phyloP scores from a whole-genome alignment of 2,113 vertebrate genomes.

The Gila orcuttii region DNA sequence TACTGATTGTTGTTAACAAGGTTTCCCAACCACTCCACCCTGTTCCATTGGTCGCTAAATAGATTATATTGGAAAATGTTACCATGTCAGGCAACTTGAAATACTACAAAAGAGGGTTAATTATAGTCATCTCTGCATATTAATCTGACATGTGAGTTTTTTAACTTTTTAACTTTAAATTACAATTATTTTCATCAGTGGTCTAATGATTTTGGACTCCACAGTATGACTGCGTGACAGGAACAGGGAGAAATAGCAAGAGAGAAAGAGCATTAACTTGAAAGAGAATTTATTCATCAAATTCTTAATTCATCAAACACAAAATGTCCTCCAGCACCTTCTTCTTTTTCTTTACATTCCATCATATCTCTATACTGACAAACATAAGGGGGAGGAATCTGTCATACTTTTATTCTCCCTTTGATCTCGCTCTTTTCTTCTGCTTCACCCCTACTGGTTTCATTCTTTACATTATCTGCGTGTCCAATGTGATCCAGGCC shows the following conservation, averaged over 20 bases:
- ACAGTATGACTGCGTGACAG: not conserved
- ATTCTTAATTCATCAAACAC: slow-evolving; percentile 3
- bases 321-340: not conserved
- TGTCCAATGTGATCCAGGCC: slow-evolving; percentile 57
- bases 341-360: slow-evolving; percentile 14
- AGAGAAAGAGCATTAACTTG: not conserved
- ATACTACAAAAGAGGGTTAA: no score
- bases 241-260: not conserved
- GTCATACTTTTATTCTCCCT: slow-evolving; percentile 7
- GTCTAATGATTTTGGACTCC: not conserved
- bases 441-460: slow-evolving; percentile 33
- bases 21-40: no score
- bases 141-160: not conserved
- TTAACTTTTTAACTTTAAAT: not conserved
- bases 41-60: no score
- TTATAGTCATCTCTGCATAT: no score
- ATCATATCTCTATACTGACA: not conserved
- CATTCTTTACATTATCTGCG: slow-evolving; percentile 54
- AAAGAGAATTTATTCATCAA: no score
- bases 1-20: no score
- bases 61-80: no score
- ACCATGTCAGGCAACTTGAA: no score
- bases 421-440: slow-evolving; percentile 40
- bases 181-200: not conserved
- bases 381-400: slow-evolving; percentile 20